Conservation (phyloP, 1,140 invertebrate species). For the Bombus picipes region DNA sequence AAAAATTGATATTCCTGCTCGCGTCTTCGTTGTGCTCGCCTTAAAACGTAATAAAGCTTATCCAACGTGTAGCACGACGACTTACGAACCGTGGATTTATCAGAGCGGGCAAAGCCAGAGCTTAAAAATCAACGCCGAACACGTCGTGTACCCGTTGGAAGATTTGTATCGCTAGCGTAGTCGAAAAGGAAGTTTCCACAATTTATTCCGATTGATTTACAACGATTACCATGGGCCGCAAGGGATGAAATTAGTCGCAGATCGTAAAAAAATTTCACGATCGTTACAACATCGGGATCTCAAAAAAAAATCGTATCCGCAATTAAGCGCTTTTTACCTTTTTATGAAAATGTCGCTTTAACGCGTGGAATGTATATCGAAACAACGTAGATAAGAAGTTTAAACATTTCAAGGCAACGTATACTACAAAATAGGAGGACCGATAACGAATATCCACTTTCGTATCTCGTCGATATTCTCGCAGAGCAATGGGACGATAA, state of each 20-base stretch:
- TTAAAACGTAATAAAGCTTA: constrained; percentile 61
- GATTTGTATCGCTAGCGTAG: neutral
- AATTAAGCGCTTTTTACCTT: neutral
- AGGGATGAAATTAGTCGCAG: neutral
- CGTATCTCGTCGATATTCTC: neutral
- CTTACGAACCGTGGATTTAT: constrained; percentile 39
- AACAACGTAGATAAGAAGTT: neutral
- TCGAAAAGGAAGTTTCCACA: neutral
- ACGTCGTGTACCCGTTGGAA: neutral
- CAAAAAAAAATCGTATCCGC: neutral
- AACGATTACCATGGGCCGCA: too few species aligned
- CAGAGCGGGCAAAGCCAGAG: neutral
- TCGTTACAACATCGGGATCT: neutral
- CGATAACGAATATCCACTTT: too few species aligned
- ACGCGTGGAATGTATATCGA: neutral
- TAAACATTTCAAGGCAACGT: neutral
- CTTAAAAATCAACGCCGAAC: constrained; percentile 21
- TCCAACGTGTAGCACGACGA: neutral
- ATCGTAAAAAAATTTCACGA: neutral
- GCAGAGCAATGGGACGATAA: neutral
- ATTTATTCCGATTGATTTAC: neutral
- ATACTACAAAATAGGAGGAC: too few species aligned
- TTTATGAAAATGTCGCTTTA: neutral
- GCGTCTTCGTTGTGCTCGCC: constrained; percentile 11
- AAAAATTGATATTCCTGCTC: constrained; percentile 66